phyloP scores from a whole-genome alignment of 2,113 vertebrate genomes.

The Cynopterus brachyotis region DNA sequence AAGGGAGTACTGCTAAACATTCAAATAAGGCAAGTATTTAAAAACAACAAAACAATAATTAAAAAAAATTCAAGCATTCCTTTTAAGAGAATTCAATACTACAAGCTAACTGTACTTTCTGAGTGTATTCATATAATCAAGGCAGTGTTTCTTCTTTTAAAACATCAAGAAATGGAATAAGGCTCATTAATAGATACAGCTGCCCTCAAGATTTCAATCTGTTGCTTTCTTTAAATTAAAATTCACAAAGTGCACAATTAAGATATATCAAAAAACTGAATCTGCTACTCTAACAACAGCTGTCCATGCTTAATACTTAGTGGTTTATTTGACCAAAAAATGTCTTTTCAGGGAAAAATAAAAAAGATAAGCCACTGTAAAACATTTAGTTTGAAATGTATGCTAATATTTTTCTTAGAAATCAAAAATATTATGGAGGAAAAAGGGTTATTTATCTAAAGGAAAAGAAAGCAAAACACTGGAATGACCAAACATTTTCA shows the following conservation, averaged over 20 bases:
- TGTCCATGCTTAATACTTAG: conserved; percentile 91
- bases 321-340: conserved; percentile 86
- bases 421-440: conserved; percentile 84
- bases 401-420: conserved; percentile 84
- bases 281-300: conserved; percentile 88
- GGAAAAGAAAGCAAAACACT: conserved; percentile 87
- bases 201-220: conserved; percentile 88
- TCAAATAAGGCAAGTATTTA: conserved; percentile 90
- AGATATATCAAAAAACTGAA: conserved; percentile 85
- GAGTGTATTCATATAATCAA: conserved; percentile 74
- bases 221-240: conserved; percentile 87
- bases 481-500: conserved; percentile 87
- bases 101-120: conserved; percentile 87
- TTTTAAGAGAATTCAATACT: conserved; percentile 87
- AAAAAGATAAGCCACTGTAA: conserved; percentile 86
- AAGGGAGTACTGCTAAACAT: conserved; percentile 84
- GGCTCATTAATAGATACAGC: conserved; percentile 88
- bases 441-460: conserved; percentile 83
- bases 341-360: conserved; percentile 77
- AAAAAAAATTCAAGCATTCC: conserved; percentile 84
- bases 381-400: conserved; percentile 86
- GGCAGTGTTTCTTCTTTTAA: conserved; percentile 80
- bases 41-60: conserved; percentile 89
- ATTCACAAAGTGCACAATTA: conserved; percentile 91
- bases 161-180: conserved; percentile 82